Evolutionary conservation across 2,797 vertebrate genomes (phyloP).

Genomic region (Mus caroli): DNA sequence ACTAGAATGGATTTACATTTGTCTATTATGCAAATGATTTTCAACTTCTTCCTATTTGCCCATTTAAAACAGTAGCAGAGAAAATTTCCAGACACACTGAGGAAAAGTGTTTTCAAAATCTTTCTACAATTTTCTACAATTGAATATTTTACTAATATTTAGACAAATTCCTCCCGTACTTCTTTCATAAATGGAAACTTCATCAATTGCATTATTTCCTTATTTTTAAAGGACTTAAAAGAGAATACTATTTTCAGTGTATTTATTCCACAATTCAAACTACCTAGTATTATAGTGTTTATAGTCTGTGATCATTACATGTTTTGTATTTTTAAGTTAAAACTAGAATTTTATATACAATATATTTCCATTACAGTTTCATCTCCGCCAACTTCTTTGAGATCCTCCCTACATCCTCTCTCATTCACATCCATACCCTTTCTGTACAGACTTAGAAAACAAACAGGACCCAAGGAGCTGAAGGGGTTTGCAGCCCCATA

Average conservation of each 20-base stretch:
- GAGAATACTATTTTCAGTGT: neutral
- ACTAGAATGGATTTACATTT: conserved; percentile 83
- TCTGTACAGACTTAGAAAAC: neutral
- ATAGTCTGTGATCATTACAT: neutral
- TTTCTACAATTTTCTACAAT: neutral
- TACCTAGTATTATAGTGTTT: neutral
- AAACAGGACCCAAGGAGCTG: too few species aligned
- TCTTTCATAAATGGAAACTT: conserved; percentile 28
- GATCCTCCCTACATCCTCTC: neutral
- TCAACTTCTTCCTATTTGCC: conserved; percentile 73
- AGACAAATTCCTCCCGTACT: neutral
- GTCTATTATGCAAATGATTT: conserved; percentile 80
- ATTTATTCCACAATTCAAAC: neutral
- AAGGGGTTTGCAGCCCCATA: too few species aligned
- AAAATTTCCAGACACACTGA: conserved; percentile 41
- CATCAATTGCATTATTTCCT: neutral
- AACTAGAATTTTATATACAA: neutral
- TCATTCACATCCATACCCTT: neutral
- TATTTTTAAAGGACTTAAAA: neutral
- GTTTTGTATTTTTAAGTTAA: neutral
- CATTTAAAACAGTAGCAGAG: conserved; percentile 55
- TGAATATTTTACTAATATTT: conserved; percentile 58
- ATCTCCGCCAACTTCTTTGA: neutral
- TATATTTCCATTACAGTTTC: neutral
- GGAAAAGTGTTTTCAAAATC: conserved; percentile 46